Conservation (phyloP, 1,140 invertebrate genomes). For the Eueides isabella region DNA sequence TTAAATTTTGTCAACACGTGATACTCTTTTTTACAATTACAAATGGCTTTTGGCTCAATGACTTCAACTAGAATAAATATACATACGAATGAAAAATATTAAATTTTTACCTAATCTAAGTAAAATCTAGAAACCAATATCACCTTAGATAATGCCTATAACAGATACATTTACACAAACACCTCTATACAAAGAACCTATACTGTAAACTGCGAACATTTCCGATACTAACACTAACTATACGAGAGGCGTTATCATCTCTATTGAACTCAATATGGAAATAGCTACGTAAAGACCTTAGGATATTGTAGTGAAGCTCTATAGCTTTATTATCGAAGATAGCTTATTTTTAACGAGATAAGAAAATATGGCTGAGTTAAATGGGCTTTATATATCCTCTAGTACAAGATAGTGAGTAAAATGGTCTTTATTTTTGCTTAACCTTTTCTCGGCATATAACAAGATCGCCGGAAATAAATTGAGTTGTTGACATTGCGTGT, state of each 20-base stretch:
- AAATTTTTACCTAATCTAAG: background rate
- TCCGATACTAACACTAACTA: constrained; percentile 6
- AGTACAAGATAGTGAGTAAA: background rate
- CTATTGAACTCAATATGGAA: constrained; percentile 11
- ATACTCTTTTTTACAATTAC: no score
- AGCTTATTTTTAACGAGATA: background rate
- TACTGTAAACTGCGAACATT: constrained; percentile 1
- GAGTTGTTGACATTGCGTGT: no score
- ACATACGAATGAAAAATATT: no score
- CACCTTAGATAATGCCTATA: background rate
- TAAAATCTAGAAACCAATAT: background rate
- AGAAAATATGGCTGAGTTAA: background rate
- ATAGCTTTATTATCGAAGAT: background rate
- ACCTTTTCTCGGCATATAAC: no score
- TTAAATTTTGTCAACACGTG: no score
- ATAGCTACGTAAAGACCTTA: background rate
- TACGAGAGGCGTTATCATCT: background rate
- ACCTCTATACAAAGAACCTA: background rate
- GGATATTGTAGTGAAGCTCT: background rate
- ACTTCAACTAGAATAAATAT: no score
- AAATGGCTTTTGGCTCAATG: no score
- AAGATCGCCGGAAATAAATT: no score
- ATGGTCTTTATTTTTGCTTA: background rate
- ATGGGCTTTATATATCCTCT: no score
- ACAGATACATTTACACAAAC: background rate